Evolutionary conservation across 2,797 vertebrate species (phyloP), one percentile per base, ranked within the genome.

Genomic region (Acridotheres tristis): DNA sequence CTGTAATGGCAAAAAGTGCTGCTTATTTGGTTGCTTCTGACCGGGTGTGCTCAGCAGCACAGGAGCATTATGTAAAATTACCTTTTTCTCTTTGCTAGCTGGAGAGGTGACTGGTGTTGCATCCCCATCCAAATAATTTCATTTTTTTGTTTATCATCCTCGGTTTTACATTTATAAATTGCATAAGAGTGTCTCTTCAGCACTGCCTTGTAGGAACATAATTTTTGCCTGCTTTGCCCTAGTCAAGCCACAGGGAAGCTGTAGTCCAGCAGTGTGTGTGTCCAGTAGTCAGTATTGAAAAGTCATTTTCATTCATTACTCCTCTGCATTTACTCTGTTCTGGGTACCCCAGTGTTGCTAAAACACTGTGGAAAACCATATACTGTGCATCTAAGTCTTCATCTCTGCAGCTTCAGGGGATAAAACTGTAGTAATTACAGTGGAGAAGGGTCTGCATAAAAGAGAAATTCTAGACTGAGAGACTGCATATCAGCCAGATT

Each of bases 241-340:
- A 82, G 76, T 59, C 10, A 43, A 93, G 32, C 88, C 4, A 0
- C 65, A 78, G 63, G 84, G 58, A 94, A 85, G 45, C 92, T 93
- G 12, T 47, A 71, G 76, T 93, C 85, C 91, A 93, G 83, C 83
- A 94, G 47, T 42, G 85, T 40, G 29, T 74, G 34, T 94, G 76
- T 94, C 86, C 90, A 93, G 91, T 80, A 96, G 65, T 88, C 53
- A 75, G 55, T 51, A 89, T 7, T 75, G 89, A 89, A 79, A 97
- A 96, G 81, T 90, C 32, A 65, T 94, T 96, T 81, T 94, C 62
- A 77, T 91, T 91, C 86, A 42, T 83, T 36, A 8, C 55, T 85
- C 55, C 58, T 66, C 65, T 59, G 20, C 51, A 29, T 74, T 95
- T 89, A 22, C 74, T 87, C 71, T 91, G n/a, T 61, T 84, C 89